Conservation (phyloP, 2,113 vertebrate species). For the Crotalus viridis region DNA sequence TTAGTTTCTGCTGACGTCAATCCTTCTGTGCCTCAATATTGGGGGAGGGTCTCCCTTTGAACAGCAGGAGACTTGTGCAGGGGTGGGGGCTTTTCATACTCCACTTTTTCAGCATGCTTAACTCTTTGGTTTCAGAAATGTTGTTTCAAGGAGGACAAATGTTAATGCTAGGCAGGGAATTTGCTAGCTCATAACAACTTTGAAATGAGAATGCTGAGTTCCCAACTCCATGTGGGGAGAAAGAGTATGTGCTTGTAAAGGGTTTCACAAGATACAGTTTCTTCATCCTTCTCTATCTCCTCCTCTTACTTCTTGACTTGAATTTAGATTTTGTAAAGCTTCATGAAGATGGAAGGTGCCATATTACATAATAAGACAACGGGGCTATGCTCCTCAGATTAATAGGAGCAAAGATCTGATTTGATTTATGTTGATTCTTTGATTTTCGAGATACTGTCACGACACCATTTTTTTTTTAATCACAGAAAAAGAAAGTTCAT, state of each 20-base stretch:
- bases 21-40: constrained; percentile 48
- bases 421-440: background rate
- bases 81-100: constrained; percentile 23
- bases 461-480: background rate
- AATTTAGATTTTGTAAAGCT: background rate
- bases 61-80: constrained; percentile 9
- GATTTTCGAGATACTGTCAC: background rate
- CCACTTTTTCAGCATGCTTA: background rate
- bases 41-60: constrained; percentile 43
- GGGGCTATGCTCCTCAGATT: background rate
- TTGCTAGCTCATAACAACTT: background rate
- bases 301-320: background rate
- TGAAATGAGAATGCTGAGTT: background rate
- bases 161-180: background rate
- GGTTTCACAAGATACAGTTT: background rate
- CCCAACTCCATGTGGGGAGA: background rate
- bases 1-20: constrained; percentile 58
- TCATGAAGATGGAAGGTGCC: background rate
- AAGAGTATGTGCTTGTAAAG: background rate
- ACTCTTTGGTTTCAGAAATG: background rate
- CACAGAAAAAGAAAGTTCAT: background rate
- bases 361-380: background rate
- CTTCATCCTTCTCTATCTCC: background rate
- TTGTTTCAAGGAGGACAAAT: background rate
- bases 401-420: background rate